Conservation (phyloP, 1,140 invertebrate species). For the Thalassaphorura encarpata region DNA sequence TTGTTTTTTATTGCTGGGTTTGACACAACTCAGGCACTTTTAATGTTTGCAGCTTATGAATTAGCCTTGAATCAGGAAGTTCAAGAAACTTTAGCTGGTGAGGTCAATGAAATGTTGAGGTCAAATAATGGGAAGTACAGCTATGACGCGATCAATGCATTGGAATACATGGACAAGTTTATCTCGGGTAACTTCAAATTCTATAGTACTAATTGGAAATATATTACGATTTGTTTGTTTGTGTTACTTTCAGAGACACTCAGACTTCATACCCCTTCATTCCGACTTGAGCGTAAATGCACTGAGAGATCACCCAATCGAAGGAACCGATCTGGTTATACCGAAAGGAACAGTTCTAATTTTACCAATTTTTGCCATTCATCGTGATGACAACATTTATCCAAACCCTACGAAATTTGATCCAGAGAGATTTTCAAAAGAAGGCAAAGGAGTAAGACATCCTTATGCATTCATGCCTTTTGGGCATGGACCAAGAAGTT, state of each 20-base stretch:
- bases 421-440: constrained; percentile 50
- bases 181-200: constrained; percentile 15
- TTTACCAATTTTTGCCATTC: too few relatives aligned
- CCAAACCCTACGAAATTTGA: constrained; percentile 47
- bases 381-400: too few relatives aligned
- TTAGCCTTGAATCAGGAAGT: constrained; percentile 40
- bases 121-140: constrained; percentile 12
- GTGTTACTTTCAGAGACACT: too few relatives aligned
- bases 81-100: constrained; percentile 14
- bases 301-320: too few relatives aligned
- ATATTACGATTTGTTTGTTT: too few relatives aligned
- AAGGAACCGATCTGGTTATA: too few relatives aligned
- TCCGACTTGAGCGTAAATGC: too few relatives aligned
- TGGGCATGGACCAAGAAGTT: constrained; percentile 49
- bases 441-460: constrained; percentile 41
- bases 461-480: constrained; percentile 54
- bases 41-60: constrained; percentile 35
- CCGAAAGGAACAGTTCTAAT: too few relatives aligned
- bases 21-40: constrained; percentile 40
- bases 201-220: too few relatives aligned
- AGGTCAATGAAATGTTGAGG: constrained; percentile 11
- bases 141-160: constrained; percentile 17
- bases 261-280: too few relatives aligned
- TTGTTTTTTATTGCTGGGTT: constrained; percentile 38
- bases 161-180: constrained; percentile 23